Base-by-base conservation (phyloP, 2,797 vertebrate genomes). In the Argyrosomus regius region DNA sequence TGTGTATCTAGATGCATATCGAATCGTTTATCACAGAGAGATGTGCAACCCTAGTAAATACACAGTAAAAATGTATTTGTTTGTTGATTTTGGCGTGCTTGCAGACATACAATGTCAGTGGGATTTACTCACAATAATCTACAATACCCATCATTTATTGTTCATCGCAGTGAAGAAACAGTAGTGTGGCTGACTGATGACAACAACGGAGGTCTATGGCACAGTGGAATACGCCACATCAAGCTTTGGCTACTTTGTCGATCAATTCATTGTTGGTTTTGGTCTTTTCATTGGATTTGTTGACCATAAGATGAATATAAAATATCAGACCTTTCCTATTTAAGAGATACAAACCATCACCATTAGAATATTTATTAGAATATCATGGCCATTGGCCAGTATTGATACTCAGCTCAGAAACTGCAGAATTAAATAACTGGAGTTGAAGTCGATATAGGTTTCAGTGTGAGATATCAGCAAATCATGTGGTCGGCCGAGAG, bases 401-500 rank as follows among this genome's bases (percentile, higher is more conserved):
- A 31, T 26, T 67, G 6, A 13, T 22, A n/a, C 18, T 31, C 26
- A 17, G 8, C 22, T 64, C 26, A 43, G 49, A 53, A 69, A 54
- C 22, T 11, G 35, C 62, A 60, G 45, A 20, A 26, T 54, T 39
- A 39, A 43, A 16, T 20, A 20, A 58, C 72, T 31, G 48, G 3
- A n/a, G 22, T 45, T 45, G 16, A 20, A 4, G 57, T 60, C 9
- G 10, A 79, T 57, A 41, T 13, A n/a, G 20, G 46, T n/a, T 52
- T 72, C 68, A 75, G 20, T 10, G 17, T 45, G 41, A 60, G 46
- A 64, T 78, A 50, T 63, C 16, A 45, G 53, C 31, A 72, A 68
- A 75, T 64, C n/a, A 54, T 74, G 48, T 26, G 20, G 18, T 62
- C 50, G 26, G 5, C 28, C 50, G 56, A 75, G 13, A 75, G 13